Evolutionary conservation across 1,140 invertebrate genomes (phyloP).

Genomic region (Meloidogyne hapla): DNA sequence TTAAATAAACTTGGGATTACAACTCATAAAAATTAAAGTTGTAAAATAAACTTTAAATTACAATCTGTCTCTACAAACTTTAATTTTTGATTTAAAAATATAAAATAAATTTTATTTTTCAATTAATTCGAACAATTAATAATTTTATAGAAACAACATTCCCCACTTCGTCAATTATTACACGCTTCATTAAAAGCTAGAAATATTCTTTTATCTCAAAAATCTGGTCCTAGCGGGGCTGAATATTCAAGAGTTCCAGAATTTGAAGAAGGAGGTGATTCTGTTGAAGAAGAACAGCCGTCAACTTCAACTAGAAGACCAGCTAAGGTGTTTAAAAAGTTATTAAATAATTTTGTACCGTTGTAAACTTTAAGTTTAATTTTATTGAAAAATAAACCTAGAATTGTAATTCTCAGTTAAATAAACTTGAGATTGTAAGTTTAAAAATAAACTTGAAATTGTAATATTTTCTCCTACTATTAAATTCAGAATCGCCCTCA

Average conservation of each 20-base stretch:
- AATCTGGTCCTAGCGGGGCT: not conserved
- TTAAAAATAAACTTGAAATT: constrained; percentile 1
- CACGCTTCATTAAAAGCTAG: not conserved
- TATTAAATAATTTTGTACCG: too few species aligned
- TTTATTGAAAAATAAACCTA: not conserved
- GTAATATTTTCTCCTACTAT: not conserved
- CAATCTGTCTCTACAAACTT: too few species aligned
- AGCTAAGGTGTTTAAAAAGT: not conserved
- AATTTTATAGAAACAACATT: not conserved
- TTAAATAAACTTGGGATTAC: too few species aligned
- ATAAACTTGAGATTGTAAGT: not conserved
- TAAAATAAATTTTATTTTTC: not conserved
- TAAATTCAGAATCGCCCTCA: not conserved
- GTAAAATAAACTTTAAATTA: too few species aligned
- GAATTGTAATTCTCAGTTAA: not conserved
- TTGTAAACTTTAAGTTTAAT: not conserved
- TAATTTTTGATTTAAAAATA: not conserved
- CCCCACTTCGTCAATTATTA: not conserved
- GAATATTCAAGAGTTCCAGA: constrained; percentile 19
- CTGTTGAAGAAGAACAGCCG: not conserved
- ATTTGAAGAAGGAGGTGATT: not conserved
- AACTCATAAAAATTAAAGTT: too few species aligned
- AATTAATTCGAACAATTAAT: not conserved
- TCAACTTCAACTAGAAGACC: not conserved
- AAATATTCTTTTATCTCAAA: not conserved